Evolutionary conservation across 2,113 vertebrate genomes (phyloP).

Genomic region (Petroica traversi): DNA sequence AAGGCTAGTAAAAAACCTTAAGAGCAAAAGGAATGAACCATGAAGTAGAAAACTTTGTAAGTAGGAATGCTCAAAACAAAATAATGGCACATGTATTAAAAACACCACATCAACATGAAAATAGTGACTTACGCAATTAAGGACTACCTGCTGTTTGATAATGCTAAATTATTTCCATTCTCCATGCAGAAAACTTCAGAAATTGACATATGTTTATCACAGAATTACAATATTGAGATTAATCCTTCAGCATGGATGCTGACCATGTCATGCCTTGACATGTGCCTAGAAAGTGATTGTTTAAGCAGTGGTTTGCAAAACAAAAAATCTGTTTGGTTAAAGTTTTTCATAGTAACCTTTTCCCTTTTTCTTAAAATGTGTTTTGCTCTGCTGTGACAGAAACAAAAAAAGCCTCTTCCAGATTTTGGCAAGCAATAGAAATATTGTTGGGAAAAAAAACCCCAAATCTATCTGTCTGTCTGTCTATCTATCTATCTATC

Average conservation of each 20-base stretch:
- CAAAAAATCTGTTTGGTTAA: neutral
- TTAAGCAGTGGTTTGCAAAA: constrained; percentile 4
- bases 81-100: neutral
- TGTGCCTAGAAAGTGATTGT: neutral
- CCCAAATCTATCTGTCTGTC: neutral
- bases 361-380: neutral
- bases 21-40: neutral
- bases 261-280: neutral
- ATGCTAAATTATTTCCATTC: neutral
- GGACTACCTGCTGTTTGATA: neutral
- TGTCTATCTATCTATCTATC: neutral
- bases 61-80: neutral
- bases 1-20: neutral
- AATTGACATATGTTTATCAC: neutral
- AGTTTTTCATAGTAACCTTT: neutral
- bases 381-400: neutral
- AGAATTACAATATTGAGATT: neutral
- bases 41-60: neutral
- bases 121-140: neutral
- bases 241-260: constrained; percentile 1
- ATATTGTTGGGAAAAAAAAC: neutral
- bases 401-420: neutral
- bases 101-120: neutral
- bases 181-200: neutral
- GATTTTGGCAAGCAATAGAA: neutral